Evolutionary conservation across 2,113 vertebrate species (phyloP).

Genomic region (Engystomops pustulosus): DNA sequence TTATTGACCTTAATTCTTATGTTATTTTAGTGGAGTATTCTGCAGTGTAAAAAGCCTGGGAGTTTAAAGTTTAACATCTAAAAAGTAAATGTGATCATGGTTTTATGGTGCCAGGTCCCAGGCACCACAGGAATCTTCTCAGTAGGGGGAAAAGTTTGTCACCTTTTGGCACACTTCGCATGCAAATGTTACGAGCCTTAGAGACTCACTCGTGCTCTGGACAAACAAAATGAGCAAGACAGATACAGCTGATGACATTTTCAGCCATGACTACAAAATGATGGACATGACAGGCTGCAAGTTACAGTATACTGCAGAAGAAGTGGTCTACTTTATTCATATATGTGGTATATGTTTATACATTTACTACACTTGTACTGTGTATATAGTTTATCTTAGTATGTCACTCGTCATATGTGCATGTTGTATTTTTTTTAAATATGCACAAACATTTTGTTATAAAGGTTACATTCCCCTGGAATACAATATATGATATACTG

Average conservation of each 20-base stretch:
- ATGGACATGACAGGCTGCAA: slow-evolving; percentile 10
- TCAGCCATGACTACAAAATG: not conserved
- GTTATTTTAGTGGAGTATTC: not conserved
- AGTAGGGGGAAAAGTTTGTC: slow-evolving; percentile 51
- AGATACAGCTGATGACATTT: slow-evolving; percentile 45
- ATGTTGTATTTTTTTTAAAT: too few relatives aligned
- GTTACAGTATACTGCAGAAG: not conserved
- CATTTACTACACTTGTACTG: too few relatives aligned
- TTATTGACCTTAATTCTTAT: too few relatives aligned
- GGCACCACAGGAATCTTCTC: slow-evolving; percentile 29
- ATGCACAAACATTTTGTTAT: too few relatives aligned
- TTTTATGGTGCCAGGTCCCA: slow-evolving; percentile 3
- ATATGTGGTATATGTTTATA: not conserved
- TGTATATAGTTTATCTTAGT: not conserved
- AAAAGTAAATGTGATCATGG: slow-evolving; percentile 48
- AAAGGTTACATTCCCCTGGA: too few relatives aligned
- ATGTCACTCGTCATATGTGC: too few relatives aligned
- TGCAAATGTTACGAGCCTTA: slow-evolving; percentile 43
- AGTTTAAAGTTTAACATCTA: slow-evolving; percentile 16
- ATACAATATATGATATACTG: too few relatives aligned
- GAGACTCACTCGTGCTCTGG: slow-evolving; percentile 33
- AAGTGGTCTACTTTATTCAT: not conserved
- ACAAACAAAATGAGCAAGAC: slow-evolving; percentile 26
- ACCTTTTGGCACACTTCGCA: slow-evolving; percentile 59
- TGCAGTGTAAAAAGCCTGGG: not conserved